Conservation (phyloP, 1,140 invertebrate genomes). For the Sycophaga agraensis region DNA sequence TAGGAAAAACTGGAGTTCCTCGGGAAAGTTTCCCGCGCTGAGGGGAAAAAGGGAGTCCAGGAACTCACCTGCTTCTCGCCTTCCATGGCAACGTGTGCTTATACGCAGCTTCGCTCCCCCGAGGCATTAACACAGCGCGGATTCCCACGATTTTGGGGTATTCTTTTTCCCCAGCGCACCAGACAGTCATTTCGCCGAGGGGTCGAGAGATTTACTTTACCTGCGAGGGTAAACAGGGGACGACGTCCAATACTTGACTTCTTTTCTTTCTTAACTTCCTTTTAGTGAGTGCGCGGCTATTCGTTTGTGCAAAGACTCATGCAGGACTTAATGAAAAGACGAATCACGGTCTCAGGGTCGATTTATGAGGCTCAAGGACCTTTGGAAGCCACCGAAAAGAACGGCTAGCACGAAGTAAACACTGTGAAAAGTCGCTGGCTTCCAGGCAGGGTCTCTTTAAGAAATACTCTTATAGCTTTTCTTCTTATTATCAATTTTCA, state of each 20-base stretch:
- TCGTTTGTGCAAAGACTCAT: not conserved
- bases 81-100: not conserved
- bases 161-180: not conserved
- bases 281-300: constrained; percentile 1
- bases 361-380: too few species aligned
- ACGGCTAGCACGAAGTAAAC: too few species aligned
- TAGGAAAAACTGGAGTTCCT: constrained; percentile 47
- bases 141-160: too few species aligned
- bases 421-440: too few species aligned
- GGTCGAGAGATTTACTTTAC: constrained; percentile 12
- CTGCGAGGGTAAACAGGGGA: not conserved
- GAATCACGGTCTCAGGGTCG: constrained; percentile 4
- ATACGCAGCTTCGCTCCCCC: not conserved
- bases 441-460: too few species aligned
- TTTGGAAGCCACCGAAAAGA: too few species aligned
- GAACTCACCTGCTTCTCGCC: not conserved
- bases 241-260: too few species aligned
- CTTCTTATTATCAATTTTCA: too few species aligned
- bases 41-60: not conserved
- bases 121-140: too few species aligned
- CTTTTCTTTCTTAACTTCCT: not conserved
- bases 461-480: too few species aligned
- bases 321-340: too few species aligned
- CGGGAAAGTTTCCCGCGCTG: constrained; percentile 39
- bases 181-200: too few species aligned